Conservation (phyloP, 2,797 vertebrate genomes). For the Poeciliopsis presidionis region DNA sequence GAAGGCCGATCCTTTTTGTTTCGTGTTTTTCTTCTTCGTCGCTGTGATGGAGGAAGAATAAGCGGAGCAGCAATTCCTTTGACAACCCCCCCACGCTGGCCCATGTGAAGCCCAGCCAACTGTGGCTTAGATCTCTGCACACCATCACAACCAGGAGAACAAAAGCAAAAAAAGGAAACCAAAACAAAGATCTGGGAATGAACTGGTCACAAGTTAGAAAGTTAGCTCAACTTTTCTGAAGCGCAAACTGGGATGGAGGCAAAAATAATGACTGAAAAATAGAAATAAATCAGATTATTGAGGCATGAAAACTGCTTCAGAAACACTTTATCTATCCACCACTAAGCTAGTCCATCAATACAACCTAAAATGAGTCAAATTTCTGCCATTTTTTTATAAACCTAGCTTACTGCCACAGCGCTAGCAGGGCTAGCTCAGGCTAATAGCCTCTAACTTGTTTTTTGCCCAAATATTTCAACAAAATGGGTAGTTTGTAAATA, state of each 20-base stretch:
- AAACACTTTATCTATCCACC: too few species aligned
- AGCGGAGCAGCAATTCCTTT: conserved; percentile 69
- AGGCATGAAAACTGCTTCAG: neutral
- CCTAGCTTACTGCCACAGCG: neutral
- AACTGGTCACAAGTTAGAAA: conserved; percentile 61
- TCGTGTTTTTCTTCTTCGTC: conserved; percentile 35
- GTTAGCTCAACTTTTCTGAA: conserved; percentile 63
- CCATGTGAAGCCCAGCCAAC: conserved; percentile 75
- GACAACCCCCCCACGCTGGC: conserved; percentile 68
- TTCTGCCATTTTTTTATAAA: neutral
- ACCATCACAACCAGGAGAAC: conserved; percentile 68
- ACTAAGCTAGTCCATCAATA: neutral
- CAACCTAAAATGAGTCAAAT: neutral
- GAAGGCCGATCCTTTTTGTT: conserved; percentile 63
- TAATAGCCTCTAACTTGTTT: neutral
- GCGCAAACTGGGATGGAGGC: conserved; percentile 54
- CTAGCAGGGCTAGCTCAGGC: neutral
- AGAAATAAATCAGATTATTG: neutral
- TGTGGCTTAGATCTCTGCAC: conserved; percentile 69
- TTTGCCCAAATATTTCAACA: neutral
- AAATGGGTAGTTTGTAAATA: neutral
- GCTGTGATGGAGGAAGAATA: conserved; percentile 65
- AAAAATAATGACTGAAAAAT: neutral
- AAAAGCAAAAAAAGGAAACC: conserved; percentile 52
- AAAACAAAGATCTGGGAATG: conserved; percentile 32